These are phyloP conservation scores for Drosophila acutilabella DNA, from an alignment of 2,888 invertebrate genomes.

Conservation along the genomic window DNA sequence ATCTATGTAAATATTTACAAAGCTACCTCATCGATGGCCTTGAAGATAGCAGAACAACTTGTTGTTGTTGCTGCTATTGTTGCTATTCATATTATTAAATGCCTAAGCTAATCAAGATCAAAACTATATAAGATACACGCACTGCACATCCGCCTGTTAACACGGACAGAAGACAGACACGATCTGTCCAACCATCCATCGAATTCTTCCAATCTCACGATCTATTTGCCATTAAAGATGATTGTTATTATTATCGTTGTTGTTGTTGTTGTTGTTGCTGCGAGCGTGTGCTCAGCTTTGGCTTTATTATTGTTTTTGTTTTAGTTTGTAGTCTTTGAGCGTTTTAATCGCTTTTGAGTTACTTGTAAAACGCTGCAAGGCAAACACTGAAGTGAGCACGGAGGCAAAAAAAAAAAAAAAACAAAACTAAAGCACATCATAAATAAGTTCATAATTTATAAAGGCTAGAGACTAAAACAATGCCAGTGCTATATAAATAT, in stretches of 20 bases:
- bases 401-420: constrained; percentile 19
- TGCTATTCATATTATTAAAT: constrained; percentile 45
- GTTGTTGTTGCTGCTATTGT: constrained; percentile 28
- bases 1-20: constrained; percentile 75
- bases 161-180: constrained; percentile 6
- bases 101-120: constrained; percentile 66
- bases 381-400: constrained; percentile 42
- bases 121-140: constrained; percentile 38
- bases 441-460: constrained; percentile 53
- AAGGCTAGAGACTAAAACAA: constrained; percentile 34
- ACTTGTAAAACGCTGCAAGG: constrained; percentile 39
- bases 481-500: constrained; percentile 22
- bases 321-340: constrained; percentile 41
- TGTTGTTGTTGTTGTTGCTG: constrained; percentile 18
- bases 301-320: constrained; percentile 42
- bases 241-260: constrained; percentile 44
- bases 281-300: constrained; percentile 41
- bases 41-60: constrained; percentile 39
- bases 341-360: constrained; percentile 55
- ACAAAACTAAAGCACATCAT: constrained; percentile 11
- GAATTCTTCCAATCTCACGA: constrained; percentile 56
- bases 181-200: constrained; percentile 12
- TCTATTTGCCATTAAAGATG: constrained; percentile 56
- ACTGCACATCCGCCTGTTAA: constrained; percentile 57
- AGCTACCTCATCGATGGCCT: constrained; percentile 62